Evolutionary conservation across 2,888 invertebrate genomes (phyloP).

Genomic region (Eristalis pertinax): DNA sequence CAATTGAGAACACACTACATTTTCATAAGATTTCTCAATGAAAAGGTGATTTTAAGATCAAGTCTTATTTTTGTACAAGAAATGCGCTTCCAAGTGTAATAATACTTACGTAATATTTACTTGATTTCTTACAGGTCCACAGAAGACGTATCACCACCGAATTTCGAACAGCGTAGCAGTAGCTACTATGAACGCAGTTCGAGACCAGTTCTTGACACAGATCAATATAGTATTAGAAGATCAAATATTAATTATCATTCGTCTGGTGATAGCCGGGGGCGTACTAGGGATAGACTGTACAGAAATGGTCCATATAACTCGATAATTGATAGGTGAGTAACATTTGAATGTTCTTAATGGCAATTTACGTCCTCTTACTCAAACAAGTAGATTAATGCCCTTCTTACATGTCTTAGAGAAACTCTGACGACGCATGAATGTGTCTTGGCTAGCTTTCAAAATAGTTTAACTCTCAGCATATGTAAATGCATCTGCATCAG

Average conservation of each 20-base stretch:
- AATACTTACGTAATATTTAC: slow-evolving; percentile 45
- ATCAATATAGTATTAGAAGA: slow-evolving; percentile 77
- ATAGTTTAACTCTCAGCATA: slow-evolving; percentile 3
- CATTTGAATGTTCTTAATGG: slow-evolving; percentile 27
- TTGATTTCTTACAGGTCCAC: slow-evolving; percentile 79
- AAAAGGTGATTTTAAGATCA: slow-evolving; percentile 41
- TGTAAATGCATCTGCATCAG: slow-evolving; percentile 20
- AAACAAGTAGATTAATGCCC: no score
- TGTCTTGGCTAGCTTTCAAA: slow-evolving; percentile 4
- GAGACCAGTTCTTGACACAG: slow-evolving; percentile 78
- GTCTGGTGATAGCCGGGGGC: slow-evolving; percentile 78
- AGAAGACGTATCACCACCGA: slow-evolving; percentile 81
- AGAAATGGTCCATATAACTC: slow-evolving; percentile 81
- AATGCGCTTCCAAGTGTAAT: slow-evolving; percentile 35
- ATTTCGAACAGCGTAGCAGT: slow-evolving; percentile 81
- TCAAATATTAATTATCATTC: slow-evolving; percentile 76
- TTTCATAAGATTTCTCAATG: slow-evolving; percentile 20
- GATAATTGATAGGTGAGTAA: slow-evolving; percentile 80
- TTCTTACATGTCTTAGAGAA: no score
- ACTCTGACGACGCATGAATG: no score
- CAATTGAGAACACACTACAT: background rate
- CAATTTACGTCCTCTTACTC: slow-evolving; percentile 25
- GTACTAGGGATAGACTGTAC: slow-evolving; percentile 81
- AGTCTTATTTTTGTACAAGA: background rate
- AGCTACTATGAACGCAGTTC: slow-evolving; percentile 81